Conservation (phyloP, 2,888 invertebrate species). For the Volucella bombylans region DNA sequence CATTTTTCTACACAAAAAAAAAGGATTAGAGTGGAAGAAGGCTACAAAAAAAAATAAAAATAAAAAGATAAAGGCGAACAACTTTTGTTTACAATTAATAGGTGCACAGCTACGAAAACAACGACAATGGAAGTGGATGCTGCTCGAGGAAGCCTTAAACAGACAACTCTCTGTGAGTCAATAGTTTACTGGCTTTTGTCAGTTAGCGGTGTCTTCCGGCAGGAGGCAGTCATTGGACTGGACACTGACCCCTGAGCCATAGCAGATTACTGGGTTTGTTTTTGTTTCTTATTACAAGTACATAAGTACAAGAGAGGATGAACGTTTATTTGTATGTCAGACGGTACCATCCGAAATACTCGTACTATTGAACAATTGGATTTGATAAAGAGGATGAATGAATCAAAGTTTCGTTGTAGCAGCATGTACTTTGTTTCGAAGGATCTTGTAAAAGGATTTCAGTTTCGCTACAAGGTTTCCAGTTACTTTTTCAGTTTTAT, state of each 20-base stretch:
- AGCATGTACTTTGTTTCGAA: constrained; percentile 37
- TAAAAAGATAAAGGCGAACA: constrained; percentile 32
- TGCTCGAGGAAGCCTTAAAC: constrained; percentile 14
- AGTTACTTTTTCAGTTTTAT: constrained; percentile 20
- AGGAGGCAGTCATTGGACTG: not conserved
- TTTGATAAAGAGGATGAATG: constrained; percentile 47
- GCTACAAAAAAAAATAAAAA: not conserved
- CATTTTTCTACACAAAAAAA: not conserved
- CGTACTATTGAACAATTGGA: constrained; percentile 44
- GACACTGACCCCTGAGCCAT: constrained; percentile 4
- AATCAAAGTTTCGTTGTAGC: constrained; percentile 24
- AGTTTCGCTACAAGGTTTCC: constrained; percentile 4
- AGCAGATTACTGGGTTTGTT: not conserved
- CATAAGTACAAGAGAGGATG: constrained; percentile 1
- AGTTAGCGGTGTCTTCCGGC: constrained; percentile 49
- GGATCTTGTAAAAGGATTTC: constrained; percentile 52
- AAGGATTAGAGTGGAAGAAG: not conserved
- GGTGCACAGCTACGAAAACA: constrained; percentile 36
- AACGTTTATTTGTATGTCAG: constrained; percentile 31
- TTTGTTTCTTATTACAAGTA: constrained; percentile 17
- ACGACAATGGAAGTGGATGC: constrained; percentile 9
- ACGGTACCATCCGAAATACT: not conserved
- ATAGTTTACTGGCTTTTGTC: constrained; percentile 47
- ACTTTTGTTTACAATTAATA: constrained; percentile 65
- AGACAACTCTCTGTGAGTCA: constrained; percentile 32